Conservation (phyloP, 2,113 vertebrate genomes). For the Odocoileus hemionus region DNA sequence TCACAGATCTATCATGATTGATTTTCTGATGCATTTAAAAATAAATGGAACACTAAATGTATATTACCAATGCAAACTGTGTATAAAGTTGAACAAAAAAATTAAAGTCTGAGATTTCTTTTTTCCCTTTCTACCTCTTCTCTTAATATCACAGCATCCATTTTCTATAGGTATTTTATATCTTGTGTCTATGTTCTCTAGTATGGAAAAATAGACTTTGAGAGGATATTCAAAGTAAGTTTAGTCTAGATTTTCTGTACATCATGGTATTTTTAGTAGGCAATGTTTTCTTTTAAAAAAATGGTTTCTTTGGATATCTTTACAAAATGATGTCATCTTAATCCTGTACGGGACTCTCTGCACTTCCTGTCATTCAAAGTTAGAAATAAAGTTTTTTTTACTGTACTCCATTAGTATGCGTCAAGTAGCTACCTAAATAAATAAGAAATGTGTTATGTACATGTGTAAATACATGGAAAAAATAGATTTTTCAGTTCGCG, state of each 20-base stretch:
- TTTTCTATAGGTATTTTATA: neutral
- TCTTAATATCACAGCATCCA: neutral
- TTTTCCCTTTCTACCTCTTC: conserved; percentile 21
- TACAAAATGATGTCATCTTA: neutral
- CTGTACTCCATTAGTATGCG: neutral
- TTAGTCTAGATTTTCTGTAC: neutral
- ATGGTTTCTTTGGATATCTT: neutral
- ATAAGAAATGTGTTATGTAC: neutral
- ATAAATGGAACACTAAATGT: conserved; percentile 70
- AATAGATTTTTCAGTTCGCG: conserved; percentile 27
- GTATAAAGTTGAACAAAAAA: conserved; percentile 70
- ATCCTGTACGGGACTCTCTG: neutral
- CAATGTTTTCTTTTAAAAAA: neutral
- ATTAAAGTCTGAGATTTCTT: conserved; percentile 32
- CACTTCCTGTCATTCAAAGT: neutral
- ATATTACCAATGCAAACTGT: conserved; percentile 70
- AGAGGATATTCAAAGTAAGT: neutral
- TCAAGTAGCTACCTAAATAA: neutral
- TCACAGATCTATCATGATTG: conserved; percentile 67
- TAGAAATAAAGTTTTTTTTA: neutral
- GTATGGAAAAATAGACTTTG: neutral
- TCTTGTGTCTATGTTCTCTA: neutral
- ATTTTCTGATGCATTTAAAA: conserved; percentile 69
- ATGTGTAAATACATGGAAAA: neutral
- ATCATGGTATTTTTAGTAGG: conserved; percentile 27